Conservation (phyloP, 2,797 vertebrate genomes). For the Spinus pinus region DNA sequence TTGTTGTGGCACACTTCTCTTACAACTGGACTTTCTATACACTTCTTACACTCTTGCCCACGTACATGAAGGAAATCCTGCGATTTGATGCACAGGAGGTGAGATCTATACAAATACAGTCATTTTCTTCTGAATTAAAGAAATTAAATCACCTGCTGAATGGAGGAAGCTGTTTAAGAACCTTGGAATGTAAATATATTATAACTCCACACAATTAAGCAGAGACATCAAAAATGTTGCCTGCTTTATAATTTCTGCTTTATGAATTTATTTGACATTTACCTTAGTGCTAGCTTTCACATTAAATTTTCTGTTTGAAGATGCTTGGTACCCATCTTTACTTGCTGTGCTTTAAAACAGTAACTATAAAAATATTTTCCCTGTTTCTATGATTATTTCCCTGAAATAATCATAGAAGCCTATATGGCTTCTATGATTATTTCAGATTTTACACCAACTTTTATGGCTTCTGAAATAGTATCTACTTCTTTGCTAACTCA, state of each 20-base stretch:
- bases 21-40: constrained; percentile 99
- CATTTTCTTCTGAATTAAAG: background rate
- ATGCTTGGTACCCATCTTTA: background rate
- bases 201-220: background rate
- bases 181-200: background rate
- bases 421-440: background rate
- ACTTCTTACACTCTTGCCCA: constrained; percentile 94
- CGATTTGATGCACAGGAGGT: constrained; percentile 95
- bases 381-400: background rate
- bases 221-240: background rate
- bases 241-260: background rate
- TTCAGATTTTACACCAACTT: background rate
- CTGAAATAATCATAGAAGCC: no score
- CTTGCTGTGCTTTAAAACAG: background rate
- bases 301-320: background rate
- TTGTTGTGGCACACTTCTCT: constrained; percentile 95
- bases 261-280: background rate
- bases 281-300: background rate
- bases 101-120: constrained; percentile 10
- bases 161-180: background rate
- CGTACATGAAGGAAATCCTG: constrained; percentile 93
- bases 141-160: background rate
- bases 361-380: background rate
- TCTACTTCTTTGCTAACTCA: background rate
- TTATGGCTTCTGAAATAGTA: background rate